A percentile compares a stretch with the other conserved stretches of the same genome.
Conservation (phyloP, 92 coral and sea anemone genomes). For the Galaxea fascicularis region DNA sequence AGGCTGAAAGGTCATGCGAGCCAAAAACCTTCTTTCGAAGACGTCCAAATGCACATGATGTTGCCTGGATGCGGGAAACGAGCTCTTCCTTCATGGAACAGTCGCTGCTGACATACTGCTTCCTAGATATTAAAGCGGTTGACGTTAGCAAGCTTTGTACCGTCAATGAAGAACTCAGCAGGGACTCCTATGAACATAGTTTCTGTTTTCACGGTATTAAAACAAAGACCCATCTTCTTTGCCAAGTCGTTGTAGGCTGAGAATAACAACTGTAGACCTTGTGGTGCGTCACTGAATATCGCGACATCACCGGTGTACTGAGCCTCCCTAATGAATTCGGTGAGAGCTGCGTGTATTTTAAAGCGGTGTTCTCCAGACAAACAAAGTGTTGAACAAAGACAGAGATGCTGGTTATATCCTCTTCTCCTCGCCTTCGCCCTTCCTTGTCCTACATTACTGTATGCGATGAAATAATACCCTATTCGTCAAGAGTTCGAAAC, state of each 20-base stretch:
- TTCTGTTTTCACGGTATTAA: slow-evolving; percentile 44
- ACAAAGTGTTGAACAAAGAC: not conserved
- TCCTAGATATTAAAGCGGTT: too few relatives aligned
- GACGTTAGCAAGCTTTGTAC: too few relatives aligned
- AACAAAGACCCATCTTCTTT: slow-evolving; percentile 35
- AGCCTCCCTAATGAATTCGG: slow-evolving; percentile 30
- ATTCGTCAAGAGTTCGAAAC: not conserved
- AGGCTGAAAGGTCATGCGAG: too few relatives aligned
- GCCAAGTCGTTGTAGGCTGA: slow-evolving; percentile 35
- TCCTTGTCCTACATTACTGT: not conserved
- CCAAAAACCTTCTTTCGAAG: too few relatives aligned
- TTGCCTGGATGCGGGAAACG: too few relatives aligned
- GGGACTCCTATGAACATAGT: slow-evolving; percentile 39
- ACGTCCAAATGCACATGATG: too few relatives aligned
- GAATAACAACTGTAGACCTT: slow-evolving; percentile 5
- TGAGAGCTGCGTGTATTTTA: too few relatives aligned
- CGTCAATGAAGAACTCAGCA: slow-evolving; percentile 35
- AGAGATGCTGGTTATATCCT: not conserved
- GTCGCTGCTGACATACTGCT: too few relatives aligned
- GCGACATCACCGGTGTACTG: slow-evolving; percentile 38
- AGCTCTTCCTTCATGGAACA: too few relatives aligned
- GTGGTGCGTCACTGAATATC: slow-evolving; percentile 38
- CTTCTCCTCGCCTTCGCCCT: not conserved
- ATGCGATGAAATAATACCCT: not conserved
- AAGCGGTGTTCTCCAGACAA: too few relatives aligned